Conservation (phyloP, 2,113 vertebrate genomes). For the Colistium nudipinnis region DNA sequence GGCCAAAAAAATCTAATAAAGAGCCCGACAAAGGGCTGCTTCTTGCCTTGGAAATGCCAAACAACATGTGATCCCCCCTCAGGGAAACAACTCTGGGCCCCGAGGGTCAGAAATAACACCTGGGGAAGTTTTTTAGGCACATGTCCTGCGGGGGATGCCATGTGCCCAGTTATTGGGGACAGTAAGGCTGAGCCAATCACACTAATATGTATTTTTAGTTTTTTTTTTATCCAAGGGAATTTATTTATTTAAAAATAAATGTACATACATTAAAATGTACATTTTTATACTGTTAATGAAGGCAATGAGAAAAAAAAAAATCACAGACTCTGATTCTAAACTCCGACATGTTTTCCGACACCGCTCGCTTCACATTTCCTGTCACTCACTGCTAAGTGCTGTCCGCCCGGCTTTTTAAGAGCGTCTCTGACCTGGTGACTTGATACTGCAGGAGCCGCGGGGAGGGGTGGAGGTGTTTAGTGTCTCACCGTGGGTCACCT, state of each 20-base stretch:
- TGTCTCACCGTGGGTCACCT: constrained; percentile 64
- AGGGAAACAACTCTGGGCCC: constrained; percentile 61
- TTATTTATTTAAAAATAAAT: too few species aligned
- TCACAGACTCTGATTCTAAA: too few species aligned
- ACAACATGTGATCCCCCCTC: constrained; percentile 80
- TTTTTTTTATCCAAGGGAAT: neutral
- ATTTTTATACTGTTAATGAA: too few species aligned
- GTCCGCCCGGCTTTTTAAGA: constrained; percentile 46
- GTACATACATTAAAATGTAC: too few species aligned
- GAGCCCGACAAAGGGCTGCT: constrained; percentile 75
- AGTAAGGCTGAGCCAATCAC: constrained; percentile 23
- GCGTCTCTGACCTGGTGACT: constrained; percentile 47
- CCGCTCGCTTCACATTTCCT: constrained; percentile 56
- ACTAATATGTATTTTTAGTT: constrained; percentile 31
- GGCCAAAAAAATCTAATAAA: constrained; percentile 81
- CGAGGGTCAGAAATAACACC: constrained; percentile 69
- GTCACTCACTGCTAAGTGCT: constrained; percentile 63
- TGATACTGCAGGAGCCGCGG: constrained; percentile 60
- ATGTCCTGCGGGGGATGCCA: constrained; percentile 61
- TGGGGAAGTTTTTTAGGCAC: constrained; percentile 63
- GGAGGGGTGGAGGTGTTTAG: constrained; percentile 68
- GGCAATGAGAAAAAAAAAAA: too few species aligned
- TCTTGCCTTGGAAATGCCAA: constrained; percentile 74
- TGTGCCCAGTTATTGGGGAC: constrained; percentile 59
- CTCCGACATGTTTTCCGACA: constrained; percentile 30